Base-by-base conservation (phyloP, 2,888 invertebrate species). In the Tryphoninae sp. region DNA sequence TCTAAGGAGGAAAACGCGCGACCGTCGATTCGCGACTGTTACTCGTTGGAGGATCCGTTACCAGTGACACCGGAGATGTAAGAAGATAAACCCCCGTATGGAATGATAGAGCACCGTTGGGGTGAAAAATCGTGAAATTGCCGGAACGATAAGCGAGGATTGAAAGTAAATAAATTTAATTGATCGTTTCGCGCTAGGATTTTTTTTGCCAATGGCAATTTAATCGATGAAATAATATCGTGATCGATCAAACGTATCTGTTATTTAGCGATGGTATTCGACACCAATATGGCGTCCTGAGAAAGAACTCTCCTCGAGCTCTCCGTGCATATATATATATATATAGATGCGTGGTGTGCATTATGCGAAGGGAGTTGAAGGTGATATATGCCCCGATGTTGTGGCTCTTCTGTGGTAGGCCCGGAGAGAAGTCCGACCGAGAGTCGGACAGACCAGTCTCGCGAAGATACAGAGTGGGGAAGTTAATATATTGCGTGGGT, bases 401-500 rank as follows among this genome's bases (percentile, higher is more conserved):
- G 82, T 55, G 68, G 80, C 77, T 86, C 87, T 83, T 81, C 82
- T 84, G 84, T 86, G 88, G 87, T 87, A 86, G 87, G 88, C 76
- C 64, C 81, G 40, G 78, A 65, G 58, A 79, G 64, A 62, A 74
- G 81, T 76, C 83, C 76, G 84, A 82, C 65, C 64, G 49, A 65
- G 81, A 78, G 64, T 74, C 72, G 71, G 62, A 65, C 62, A 61
- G 65, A 51, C 53, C 71, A 74, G 64, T 51, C 71, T 55, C 71
- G 71, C 42, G 74, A 69, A 64, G 65, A 65, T 40, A 61, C 53
- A 77, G 80, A 82, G 83, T 81, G 74, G 83, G 83, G 69, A 74
- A 84, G 81, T 86, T 88, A 86, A 91, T 89, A 89, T 87, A 90
- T 89, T 86, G 88, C 88, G 89, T 90, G 89, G 89, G 89, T 89